A percentile compares a stretch with the other conserved stretches of the same genome.
phyloP scores from a whole-genome alignment of 2,888 invertebrate species.

The Matsumyia berberina region DNA sequence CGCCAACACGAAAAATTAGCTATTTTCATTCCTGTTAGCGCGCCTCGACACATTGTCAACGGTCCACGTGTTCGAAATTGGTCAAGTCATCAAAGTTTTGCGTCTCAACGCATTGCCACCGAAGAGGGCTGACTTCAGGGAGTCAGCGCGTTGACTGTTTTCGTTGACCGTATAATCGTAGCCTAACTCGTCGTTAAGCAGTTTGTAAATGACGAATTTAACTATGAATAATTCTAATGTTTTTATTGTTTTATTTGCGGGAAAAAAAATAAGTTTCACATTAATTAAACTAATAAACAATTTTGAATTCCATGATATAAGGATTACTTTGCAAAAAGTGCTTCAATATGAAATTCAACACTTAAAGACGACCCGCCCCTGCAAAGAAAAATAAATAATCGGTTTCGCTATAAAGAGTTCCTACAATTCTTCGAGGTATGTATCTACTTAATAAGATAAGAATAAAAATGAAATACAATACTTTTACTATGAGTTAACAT shows the following conservation, averaged over 20 bases:
- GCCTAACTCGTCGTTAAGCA: too few relatives aligned
- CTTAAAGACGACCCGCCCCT: background rate
- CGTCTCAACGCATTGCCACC: too few relatives aligned
- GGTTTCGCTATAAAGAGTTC: background rate
- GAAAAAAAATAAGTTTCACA: constrained; percentile 8
- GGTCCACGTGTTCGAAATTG: too few relatives aligned
- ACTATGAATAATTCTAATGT: background rate
- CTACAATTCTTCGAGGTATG: constrained; percentile 1
- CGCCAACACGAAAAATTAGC: too few relatives aligned
- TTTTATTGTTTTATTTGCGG: constrained; percentile 2
- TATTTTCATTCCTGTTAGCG: too few relatives aligned
- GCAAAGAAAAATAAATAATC: background rate
- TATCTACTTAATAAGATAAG: background rate
- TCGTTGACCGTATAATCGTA: too few relatives aligned
- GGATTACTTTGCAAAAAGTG: constrained; percentile 1
- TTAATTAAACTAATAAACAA: constrained; percentile 11
- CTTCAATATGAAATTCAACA: background rate
- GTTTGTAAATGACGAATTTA: too few relatives aligned
- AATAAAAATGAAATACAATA: background rate
- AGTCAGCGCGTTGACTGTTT: too few relatives aligned
- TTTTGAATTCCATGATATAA: constrained; percentile 7
- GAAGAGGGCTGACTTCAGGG: too few relatives aligned
- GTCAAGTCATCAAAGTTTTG: too few relatives aligned
- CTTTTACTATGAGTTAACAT: constrained; percentile 32
- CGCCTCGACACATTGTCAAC: too few relatives aligned